Conservation (phyloP, 1,140 invertebrate species). For the Nephila pilipes region DNA sequence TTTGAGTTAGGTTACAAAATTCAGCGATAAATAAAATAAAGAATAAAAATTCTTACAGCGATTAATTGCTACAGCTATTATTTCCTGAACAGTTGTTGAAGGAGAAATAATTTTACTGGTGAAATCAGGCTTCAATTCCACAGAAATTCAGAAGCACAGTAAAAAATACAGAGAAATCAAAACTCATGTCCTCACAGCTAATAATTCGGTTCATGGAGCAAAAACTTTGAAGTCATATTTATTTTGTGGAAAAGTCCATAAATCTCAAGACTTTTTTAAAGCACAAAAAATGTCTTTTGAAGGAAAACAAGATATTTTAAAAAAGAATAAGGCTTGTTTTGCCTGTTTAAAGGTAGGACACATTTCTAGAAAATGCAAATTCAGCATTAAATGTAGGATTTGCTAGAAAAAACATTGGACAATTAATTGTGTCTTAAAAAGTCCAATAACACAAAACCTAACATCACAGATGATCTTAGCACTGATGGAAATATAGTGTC, state of each 20-base stretch:
- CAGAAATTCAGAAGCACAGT: background rate
- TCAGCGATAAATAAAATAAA: background rate
- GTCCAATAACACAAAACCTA: background rate
- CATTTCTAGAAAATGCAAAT: background rate
- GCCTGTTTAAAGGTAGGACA: conserved; percentile 12
- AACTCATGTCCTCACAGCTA: conserved; percentile 43
- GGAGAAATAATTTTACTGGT: conserved; percentile 77
- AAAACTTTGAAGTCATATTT: background rate
- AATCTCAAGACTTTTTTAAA: too few species aligned
- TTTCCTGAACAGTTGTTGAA: conserved; percentile 78
- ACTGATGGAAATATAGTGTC: background rate
- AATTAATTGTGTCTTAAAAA: background rate
- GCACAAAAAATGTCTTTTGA: conserved; percentile 44
- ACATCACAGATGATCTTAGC: background rate
- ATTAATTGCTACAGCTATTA: conserved; percentile 77
- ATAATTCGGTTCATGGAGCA: conserved; percentile 6
- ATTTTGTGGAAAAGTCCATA: conserved; percentile 57
- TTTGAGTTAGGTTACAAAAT: conserved; percentile 78
- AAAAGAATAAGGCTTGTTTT: conserved; percentile 31
- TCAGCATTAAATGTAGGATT: background rate
- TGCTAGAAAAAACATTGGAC: conserved; percentile 42
- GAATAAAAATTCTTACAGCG: background rate
- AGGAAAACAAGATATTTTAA: conserved; percentile 26
- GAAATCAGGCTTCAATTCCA: background rate
- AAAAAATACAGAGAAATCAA: background rate